Conservation (phyloP, 2,113 vertebrate genomes). For the Phodopus roborovskii region DNA sequence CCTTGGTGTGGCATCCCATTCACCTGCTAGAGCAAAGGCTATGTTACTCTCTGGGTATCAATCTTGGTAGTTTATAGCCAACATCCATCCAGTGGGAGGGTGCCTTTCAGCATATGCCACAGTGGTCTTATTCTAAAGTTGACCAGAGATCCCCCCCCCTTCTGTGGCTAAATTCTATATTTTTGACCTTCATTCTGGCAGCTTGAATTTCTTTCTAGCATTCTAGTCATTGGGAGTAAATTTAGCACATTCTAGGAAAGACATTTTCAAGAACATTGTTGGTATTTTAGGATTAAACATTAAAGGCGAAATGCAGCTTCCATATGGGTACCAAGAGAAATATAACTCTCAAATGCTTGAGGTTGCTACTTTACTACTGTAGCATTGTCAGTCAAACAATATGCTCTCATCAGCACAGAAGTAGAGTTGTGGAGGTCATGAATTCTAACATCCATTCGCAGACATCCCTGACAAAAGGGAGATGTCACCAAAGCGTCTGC, state of each 20-base stretch:
- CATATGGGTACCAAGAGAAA: slow-evolving; percentile 7
- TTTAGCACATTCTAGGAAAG: slow-evolving; percentile 50
- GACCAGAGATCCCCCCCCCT: neutral
- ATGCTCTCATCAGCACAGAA: neutral
- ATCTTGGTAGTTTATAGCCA: slow-evolving; percentile 1
- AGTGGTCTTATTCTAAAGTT: neutral
- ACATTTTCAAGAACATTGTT: slow-evolving; percentile 20
- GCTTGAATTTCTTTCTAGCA: slow-evolving; percentile 2
- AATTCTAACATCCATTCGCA: slow-evolving; percentile 46
- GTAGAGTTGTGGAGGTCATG: neutral
- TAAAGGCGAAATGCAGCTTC: neutral
- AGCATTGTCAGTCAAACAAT: slow-evolving; percentile 6
- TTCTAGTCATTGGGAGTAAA: slow-evolving; percentile 19
- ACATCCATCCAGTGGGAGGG: neutral
- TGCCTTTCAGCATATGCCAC: slow-evolving; percentile 11
- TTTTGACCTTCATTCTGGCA: slow-evolving; percentile 41
- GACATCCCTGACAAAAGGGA: neutral
- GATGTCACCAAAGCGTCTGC: neutral
- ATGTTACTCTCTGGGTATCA: slow-evolving; percentile 7
- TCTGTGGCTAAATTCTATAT: neutral
- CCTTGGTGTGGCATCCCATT: slow-evolving; percentile 24
- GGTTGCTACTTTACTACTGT: slow-evolving; percentile 5
- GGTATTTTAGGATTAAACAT: slow-evolving; percentile 34
- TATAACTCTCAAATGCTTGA: slow-evolving; percentile 39
- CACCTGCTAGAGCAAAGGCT: slow-evolving; percentile 12